phyloP scores from a whole-genome alignment of 1,140 invertebrate genomes.

The Scaptodrosophila lebanonensis region DNA sequence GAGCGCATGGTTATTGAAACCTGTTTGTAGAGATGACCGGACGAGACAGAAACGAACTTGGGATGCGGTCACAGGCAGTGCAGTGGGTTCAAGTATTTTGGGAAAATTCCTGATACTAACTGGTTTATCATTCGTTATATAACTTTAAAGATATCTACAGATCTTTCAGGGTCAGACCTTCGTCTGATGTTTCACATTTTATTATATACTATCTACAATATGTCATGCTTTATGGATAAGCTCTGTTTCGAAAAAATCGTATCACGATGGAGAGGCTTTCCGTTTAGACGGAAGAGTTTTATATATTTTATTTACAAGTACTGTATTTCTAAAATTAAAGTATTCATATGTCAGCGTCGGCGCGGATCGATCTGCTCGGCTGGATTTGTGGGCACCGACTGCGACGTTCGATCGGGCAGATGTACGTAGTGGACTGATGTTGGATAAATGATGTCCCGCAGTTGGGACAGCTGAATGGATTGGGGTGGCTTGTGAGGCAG shows the following conservation, averaged over 20 bases:
- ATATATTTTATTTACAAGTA: too few species aligned
- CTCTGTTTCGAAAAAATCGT: too few species aligned
- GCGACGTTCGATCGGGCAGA: too few species aligned
- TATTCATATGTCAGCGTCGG: constrained; percentile 13
- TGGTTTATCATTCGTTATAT: too few species aligned
- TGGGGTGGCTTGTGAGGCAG: neutral
- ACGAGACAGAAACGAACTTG: constrained; percentile 16
- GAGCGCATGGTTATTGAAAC: constrained; percentile 27
- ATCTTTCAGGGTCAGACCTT: too few species aligned
- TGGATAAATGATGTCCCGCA: constrained; percentile 38
- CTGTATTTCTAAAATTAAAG: too few species aligned
- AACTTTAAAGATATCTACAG: too few species aligned
- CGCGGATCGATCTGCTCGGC: constrained; percentile 34
- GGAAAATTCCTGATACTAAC: too few species aligned
- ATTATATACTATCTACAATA: constrained; percentile 3
- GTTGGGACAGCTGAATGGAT: constrained; percentile 10
- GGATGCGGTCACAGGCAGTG: neutral
- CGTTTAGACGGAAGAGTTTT: too few species aligned
- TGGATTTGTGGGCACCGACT: constrained; percentile 3
- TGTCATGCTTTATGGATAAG: too few species aligned
- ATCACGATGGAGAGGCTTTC: too few species aligned
- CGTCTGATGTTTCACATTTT: neutral
- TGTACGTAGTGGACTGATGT: constrained; percentile 25
- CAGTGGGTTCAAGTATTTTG: neutral
- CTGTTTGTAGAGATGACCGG: constrained; percentile 21